Base-by-base conservation (phyloP, 2,888 invertebrate species). In the Tachystola acroxantha region DNA sequence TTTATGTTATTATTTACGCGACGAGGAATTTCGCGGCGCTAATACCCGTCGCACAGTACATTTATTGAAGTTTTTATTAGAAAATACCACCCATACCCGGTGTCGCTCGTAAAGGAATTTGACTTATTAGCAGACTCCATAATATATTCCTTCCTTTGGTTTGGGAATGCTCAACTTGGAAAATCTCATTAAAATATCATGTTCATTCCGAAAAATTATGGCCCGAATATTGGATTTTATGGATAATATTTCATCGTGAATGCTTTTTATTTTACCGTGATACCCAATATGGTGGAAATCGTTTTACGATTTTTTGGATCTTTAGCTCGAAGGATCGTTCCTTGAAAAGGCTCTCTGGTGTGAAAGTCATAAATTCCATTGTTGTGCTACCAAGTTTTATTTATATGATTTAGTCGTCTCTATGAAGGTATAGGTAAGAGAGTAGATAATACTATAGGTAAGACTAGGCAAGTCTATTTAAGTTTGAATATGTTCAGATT, bases 1-100 rank as follows among this genome's bases (percentile, higher is more conserved):
- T 75, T 75, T 73, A 68, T 71, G 71, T 77, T 78, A 77, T 79
- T 80, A 79, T 79, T 74, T 74, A 73, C 67, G 66, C 67, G 55
- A 59, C 53, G 52, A 59, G 64, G 69, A 72, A 77, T 71, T 73
- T 69, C 63, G 62, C 53, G 53, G 57, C 67, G 66, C 65, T 76
- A 75, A 78, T 78, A 77, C 72, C 72, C 70, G 64, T 71, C 75
- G 57, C 60, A 52, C 52, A 65, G 66, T 75, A 71, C 66, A 70
- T 72, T 66, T 69, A 71, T 74, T 65, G 68, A 76, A 69, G 67
- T 77, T 77, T 73, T 76, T 77, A 80, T 79, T 74, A 67, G 59
- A 73, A 78, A 75, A 78, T 79, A 70, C 74, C 70, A 54, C 53
- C 56, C 60, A 64, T 58, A 59, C 58, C 61, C 49, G 48, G 46